Base-by-base conservation (phyloP, 2,113 vertebrate genomes). In the Oncorhynchus kisutch region DNA sequence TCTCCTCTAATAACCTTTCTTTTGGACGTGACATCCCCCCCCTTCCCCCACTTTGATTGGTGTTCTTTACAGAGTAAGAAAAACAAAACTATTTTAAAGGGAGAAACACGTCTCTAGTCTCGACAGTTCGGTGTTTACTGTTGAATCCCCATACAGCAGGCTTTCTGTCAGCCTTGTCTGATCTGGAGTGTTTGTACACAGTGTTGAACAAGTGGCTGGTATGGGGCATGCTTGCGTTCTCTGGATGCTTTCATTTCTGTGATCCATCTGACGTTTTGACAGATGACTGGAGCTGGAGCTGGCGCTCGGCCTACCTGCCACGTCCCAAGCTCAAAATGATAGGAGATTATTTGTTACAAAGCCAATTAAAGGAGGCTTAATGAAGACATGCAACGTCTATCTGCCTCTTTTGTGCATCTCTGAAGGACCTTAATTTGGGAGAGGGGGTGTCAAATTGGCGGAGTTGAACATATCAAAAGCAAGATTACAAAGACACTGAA, bases 351-450 rank as follows among this genome's bases (percentile, higher is more conserved):
- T 86, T 76, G 81, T 83, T 80, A 86, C 86, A 90, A 88, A 91
- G 84, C 80, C 87, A 92, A 91, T 90, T 90, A 91, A 88, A 85
- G 79, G 81, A 78, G 20, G 51, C 83, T 84, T 91, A 88, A 92
- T 91, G 85, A 92, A 86, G 81, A 88, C 59, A 72, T 76, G 79
- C 75, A 70, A 72, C 75, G 71, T 80, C 72, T 82, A 60, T 81
- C 81, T 27, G 70, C 82, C 75, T 86, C 78, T 74, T 45, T 54
- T 76, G 77, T 75, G 68, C 88, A 68, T 85, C 84, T 88, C 84
- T 11, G 82, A 87, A 78, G 70, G 70, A 24, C 72, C 82, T 75
- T 73, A 71, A 80, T 84, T 81, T 77, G 45, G 78, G 86, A 83
- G 60, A 81, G 59, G 66, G 77, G 70, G 67, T 76, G 82, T 81